Base-by-base conservation (phyloP, 2,797 vertebrate species). In the Coendou prehensilis region DNA sequence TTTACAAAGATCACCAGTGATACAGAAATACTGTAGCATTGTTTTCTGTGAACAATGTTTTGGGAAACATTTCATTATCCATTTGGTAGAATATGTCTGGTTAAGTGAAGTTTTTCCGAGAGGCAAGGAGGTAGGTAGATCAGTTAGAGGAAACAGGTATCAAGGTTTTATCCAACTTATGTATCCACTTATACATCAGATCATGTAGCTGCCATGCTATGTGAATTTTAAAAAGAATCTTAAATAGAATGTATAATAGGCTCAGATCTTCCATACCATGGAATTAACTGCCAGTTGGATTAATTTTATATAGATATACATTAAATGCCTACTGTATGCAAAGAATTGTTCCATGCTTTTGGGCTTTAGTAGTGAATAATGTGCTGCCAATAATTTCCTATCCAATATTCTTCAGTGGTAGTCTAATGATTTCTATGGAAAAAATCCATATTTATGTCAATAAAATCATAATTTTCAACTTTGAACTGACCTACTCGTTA, bases 1-100 rank as follows among this genome's bases (percentile, higher is more conserved):
- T 41, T 50, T 96, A 64, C 11, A 91, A 84, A 94, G 87, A 75
- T 92, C 76, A 14, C 37, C 45, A 93, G 0, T 94, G 50, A 91
- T 95, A 96, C 82, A 92, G 84, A 87, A 96, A 90, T 87, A 37
- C 28, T 9, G 1, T 71, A 84, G 54, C 61, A 85, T 79, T 96
- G 54, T 89, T 88, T 96, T 93, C 56, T 96, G 22, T 85, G 52
- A 87, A 63, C 80, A 95, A 26, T 76, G 18, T 94, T 93, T 93
- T 83, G 57, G 85, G 37, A 94, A 73, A 87, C 86, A 73, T 84
- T 63, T 92, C 57, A 61, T 78, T 69, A 88, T 59, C 14, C 61
- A 69, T 57, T 52, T 96, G 86, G 52, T 93, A 6, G 17, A 14
- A n/a, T 84, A 89, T 89, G 28, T 47, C 56, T 96, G 14, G 28